Percentiles rank a stretch among this genome's conserved stretches.
phyloP scores from a whole-genome alignment of 2,797 vertebrate species.

The Syncerus caffer region DNA sequence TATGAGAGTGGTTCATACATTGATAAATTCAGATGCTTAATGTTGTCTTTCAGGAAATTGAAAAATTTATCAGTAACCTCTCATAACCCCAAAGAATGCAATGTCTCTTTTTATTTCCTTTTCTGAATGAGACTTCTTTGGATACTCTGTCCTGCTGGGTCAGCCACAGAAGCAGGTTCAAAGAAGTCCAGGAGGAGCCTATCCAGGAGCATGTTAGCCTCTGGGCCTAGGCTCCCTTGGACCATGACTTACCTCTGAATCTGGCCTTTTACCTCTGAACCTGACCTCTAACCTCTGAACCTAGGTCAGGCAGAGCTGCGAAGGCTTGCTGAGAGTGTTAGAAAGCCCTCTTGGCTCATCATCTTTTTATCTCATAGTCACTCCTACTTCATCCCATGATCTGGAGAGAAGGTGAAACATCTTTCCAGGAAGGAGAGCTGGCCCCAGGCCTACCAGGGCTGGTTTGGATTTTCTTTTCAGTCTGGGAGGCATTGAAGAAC shows the following conservation, averaged over 20 bases:
- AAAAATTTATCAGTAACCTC: not conserved
- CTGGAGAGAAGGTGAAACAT: not conserved
- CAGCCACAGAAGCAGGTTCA: not conserved
- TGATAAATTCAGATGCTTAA: not conserved
- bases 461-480: not conserved
- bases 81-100: not conserved
- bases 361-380: not conserved
- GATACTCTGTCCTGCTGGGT: not conserved
- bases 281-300: not conserved
- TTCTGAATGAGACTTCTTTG: not conserved
- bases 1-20: not conserved
- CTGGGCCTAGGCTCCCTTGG: not conserved
- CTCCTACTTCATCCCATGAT: not conserved
- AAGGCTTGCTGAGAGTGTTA: not conserved
- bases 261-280: not conserved
- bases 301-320: fast-evolving
- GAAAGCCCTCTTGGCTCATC: not conserved
- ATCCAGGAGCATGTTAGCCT: not conserved
- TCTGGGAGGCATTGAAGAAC: not conserved
- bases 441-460: not conserved
- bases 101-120: not conserved
- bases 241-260: not conserved
- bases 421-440: not conserved
- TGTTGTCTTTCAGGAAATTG: not conserved
- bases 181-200: not conserved